Conservation (phyloP, 2,797 vertebrate species). For the Acanthiza pusilla region DNA sequence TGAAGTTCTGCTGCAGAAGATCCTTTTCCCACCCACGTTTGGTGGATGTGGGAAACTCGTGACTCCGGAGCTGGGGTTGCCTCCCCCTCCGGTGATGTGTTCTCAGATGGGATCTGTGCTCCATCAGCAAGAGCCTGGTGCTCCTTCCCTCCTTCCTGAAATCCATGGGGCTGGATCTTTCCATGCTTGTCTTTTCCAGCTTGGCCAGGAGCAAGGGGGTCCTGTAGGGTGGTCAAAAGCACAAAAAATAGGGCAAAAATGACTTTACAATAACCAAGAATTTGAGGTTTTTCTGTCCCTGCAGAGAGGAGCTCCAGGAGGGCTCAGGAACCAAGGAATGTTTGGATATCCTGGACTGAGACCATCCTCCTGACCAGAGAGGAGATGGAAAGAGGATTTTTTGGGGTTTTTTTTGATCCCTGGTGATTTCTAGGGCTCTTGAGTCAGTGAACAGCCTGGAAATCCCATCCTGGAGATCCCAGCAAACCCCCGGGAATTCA, state of each 20-base stretch:
- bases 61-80: not conserved
- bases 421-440: not conserved
- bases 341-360: not conserved
- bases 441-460: too few relatives aligned
- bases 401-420: not conserved
- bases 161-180: not conserved
- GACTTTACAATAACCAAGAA: not conserved
- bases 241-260: not conserved
- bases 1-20: not conserved
- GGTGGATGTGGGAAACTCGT: not conserved
- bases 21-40: not conserved
- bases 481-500: rapidly evolving
- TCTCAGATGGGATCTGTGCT: not conserved
- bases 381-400: not conserved
- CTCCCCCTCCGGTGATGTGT: not conserved
- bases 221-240: not conserved
- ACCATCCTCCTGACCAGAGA: not conserved
- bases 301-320: not conserved
- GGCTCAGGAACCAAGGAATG: not conserved
- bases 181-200: not conserved
- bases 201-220: not conserved
- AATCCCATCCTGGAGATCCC: not conserved
- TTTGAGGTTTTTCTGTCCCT: not conserved
- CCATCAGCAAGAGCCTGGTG: not conserved
- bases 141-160: not conserved